Evolutionary conservation across 1,140 invertebrate genomes (phyloP).

Genomic region (Cydia fagiglandana): DNA sequence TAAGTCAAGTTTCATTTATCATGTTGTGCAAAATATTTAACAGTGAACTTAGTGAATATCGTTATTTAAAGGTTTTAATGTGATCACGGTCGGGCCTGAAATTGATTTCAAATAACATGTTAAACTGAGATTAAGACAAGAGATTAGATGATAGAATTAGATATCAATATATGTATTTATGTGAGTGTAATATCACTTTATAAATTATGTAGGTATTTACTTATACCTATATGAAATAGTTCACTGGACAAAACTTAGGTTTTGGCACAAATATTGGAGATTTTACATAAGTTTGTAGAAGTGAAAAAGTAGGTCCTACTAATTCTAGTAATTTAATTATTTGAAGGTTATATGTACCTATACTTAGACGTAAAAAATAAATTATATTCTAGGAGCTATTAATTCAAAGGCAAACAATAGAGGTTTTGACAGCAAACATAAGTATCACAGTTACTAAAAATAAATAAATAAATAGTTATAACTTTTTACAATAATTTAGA

Average conservation of each 20-base stretch:
- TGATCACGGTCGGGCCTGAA: no score
- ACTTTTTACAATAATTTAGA: slow-evolving; percentile 58
- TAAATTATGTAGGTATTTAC: not conserved
- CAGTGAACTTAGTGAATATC: no score
- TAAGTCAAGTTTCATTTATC: no score
- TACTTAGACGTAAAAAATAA: not conserved
- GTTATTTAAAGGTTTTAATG: no score
- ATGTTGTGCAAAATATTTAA: no score
- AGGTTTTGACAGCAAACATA: slow-evolving; percentile 44
- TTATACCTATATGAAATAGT: not conserved
- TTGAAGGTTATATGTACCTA: not conserved
- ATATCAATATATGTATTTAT: no score
- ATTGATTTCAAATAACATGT: no score
- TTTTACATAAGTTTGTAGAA: slow-evolving; percentile 26
- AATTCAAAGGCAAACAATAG: slow-evolving; percentile 30
- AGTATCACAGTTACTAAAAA: slow-evolving; percentile 68
- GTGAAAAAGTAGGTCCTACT: slow-evolving; percentile 26
- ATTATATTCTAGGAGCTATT: slow-evolving; percentile 10
- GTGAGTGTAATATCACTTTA: not conserved
- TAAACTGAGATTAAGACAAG: no score
- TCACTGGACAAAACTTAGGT: slow-evolving; percentile 28
- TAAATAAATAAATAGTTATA: slow-evolving; percentile 64
- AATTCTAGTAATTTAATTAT: slow-evolving; percentile 14
- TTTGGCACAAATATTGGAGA: slow-evolving; percentile 42
- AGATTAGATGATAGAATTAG: no score